phyloP scores from a whole-genome alignment of 1,140 invertebrate species.

The Papilio glaucus region DNA sequence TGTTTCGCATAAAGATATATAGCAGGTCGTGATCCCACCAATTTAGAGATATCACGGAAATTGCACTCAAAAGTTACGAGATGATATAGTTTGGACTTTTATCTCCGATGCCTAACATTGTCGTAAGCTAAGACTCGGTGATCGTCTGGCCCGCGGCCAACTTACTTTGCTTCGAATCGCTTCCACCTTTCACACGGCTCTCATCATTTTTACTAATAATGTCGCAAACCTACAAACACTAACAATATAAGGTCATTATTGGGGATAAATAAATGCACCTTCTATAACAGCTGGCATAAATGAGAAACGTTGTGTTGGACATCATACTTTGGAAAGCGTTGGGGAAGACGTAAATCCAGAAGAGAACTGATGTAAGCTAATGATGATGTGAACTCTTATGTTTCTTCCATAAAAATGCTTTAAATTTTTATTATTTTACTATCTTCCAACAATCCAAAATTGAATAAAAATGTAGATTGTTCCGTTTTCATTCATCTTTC shows the following conservation, averaged over 20 bases:
- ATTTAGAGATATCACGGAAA: slow-evolving; percentile 39
- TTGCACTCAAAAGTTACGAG: slow-evolving; percentile 51
- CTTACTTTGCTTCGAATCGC: slow-evolving; percentile 68
- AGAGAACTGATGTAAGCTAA: too few species aligned
- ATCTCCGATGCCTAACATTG: slow-evolving; percentile 62
- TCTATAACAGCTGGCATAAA: background rate
- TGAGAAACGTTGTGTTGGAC: slow-evolving; percentile 7
- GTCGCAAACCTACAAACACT: slow-evolving; percentile 39
- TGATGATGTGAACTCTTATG: background rate
- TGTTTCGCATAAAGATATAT: slow-evolving; percentile 27
- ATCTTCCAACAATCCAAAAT: too few species aligned
- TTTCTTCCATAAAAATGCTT: slow-evolving; percentile 10
- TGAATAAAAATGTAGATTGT: too few species aligned
- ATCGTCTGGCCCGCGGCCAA: slow-evolving; percentile 67
- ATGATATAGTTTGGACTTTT: slow-evolving; percentile 63
- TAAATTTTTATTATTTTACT: background rate
- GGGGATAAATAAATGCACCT: slow-evolving; percentile 13
- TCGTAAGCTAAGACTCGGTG: slow-evolving; percentile 62
- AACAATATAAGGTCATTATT: slow-evolving; percentile 8
- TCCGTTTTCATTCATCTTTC: too few species aligned
- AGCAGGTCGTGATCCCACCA: slow-evolving; percentile 21
- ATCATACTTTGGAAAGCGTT: too few species aligned
- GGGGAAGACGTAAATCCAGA: too few species aligned
- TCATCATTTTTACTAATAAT: slow-evolving; percentile 50
- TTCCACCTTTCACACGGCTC: slow-evolving; percentile 49